A percentile compares a stretch with the other conserved stretches of the same genome.
These are phyloP conservation scores for Trinorchestia longiramus DNA, from an alignment of 1,140 invertebrate species.

Conservation along the genomic window DNA sequence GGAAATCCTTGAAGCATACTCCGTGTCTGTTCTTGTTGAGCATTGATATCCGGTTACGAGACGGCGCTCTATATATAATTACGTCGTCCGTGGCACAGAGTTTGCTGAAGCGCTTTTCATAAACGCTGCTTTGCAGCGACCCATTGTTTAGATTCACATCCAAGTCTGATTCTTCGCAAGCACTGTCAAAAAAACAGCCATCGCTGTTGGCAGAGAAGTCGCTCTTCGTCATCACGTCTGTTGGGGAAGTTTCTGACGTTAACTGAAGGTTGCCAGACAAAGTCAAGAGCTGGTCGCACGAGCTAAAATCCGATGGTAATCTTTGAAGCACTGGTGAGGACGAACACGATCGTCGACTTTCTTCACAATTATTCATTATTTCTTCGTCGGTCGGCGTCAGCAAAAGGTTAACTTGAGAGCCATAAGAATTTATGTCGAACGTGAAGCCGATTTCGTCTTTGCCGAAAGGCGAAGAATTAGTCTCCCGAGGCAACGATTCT, in stretches of 20 bases:
- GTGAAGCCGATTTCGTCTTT: background rate
- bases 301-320: background rate
- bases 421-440: background rate
- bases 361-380: background rate
- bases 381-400: background rate
- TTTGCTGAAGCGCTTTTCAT: constrained; percentile 33
- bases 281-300: background rate
- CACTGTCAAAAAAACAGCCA: constrained; percentile 9
- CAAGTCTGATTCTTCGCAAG: constrained; percentile 28
- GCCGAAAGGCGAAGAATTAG: no score
- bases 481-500: no score
- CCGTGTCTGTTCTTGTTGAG: constrained; percentile 18
- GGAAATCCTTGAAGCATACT: constrained; percentile 18
- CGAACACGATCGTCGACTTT: background rate
- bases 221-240: background rate
- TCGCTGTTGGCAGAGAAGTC: constrained; percentile 34
- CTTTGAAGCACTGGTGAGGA: background rate
- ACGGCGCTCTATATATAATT: background rate
- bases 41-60: background rate
- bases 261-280: constrained; percentile 2
- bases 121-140: constrained; percentile 36
- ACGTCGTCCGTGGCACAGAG: constrained; percentile 18
- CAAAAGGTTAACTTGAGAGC: background rate
- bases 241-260: background rate
- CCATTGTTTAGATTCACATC: background rate